Base-by-base conservation (phyloP, 2,888 invertebrate genomes). In the Pyrocoelia pectoralis region DNA sequence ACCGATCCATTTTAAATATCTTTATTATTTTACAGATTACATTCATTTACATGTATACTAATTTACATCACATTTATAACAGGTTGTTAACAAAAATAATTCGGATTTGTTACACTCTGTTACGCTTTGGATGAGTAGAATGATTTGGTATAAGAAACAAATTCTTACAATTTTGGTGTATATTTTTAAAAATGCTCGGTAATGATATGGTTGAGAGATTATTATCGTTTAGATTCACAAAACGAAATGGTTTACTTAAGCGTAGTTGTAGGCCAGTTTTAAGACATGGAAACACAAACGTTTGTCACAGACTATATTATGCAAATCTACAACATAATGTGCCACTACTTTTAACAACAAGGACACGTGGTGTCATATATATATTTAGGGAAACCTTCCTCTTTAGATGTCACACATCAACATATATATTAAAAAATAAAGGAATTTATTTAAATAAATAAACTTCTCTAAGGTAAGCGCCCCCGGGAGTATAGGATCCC, bases 11-110 rank as follows among this genome's bases (percentile, higher is more conserved):
- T 56, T 46, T 46, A 17, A 46, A 46, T 51, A 41, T 50, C 15
- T 52, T 58, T 65, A 69, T 67, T 59, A 66, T 70, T 70, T 71
- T 70, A 68, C 69, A 70, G 61, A 65, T 70, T 72, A 74, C 74
- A 74, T 73, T 71, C 69, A 74, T 71, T 76, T 76, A 80, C 79
- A 80, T 76, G 63, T 77, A 81, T 78, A 80, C 76, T 76, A 78
- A 80, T 73, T 72, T 70, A 74, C 74, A 73, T 74, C 68, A 69
- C 57, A 73, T 73, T 71, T 63, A 62, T 62, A 63, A 63, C 58
- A 55, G 67, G 61, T 70, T 71, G 72, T 72, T 77, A 79, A 78
- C 76, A 79, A 77, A 79, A 79, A 77, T 78, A 78, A 77, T 78
- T 79, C 77, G 76, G 77, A 71, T 73, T 74, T 63, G 56, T 59